phyloP scores from a whole-genome alignment of 2,113 vertebrate species.

The Sialia sialis region DNA sequence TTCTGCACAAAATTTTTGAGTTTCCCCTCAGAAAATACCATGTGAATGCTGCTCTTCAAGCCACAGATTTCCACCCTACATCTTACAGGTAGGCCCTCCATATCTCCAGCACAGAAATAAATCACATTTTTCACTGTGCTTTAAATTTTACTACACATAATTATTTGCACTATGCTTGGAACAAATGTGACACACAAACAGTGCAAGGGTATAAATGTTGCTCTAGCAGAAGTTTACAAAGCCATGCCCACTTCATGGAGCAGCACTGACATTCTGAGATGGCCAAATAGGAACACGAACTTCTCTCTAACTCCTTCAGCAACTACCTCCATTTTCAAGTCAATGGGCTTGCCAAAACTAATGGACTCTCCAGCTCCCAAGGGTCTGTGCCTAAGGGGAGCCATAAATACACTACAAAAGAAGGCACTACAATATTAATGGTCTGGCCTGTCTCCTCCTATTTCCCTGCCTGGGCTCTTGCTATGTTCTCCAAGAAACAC shows the following conservation, averaged over 20 bases:
- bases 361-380: background rate
- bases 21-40: background rate
- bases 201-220: background rate
- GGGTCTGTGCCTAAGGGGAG: background rate
- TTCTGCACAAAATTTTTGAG: background rate
- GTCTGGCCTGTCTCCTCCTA: background rate
- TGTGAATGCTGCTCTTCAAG: background rate
- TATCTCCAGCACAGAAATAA: background rate
- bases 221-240: background rate
- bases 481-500: background rate
- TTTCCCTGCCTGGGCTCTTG: background rate
- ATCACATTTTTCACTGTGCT: background rate
- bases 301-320: background rate
- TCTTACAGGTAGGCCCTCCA: background rate
- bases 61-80: background rate
- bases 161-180: background rate
- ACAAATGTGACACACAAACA: background rate
- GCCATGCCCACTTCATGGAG: background rate
- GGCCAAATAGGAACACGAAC: fast-evolving
- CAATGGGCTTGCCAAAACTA: background rate
- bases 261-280: background rate
- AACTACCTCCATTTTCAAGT: background rate
- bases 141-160: background rate
- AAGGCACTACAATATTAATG: background rate
- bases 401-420: background rate